These are phyloP conservation scores for Drosophila ogumai DNA, from an alignment of 1,140 invertebrate species.

Conservation along the genomic window DNA sequence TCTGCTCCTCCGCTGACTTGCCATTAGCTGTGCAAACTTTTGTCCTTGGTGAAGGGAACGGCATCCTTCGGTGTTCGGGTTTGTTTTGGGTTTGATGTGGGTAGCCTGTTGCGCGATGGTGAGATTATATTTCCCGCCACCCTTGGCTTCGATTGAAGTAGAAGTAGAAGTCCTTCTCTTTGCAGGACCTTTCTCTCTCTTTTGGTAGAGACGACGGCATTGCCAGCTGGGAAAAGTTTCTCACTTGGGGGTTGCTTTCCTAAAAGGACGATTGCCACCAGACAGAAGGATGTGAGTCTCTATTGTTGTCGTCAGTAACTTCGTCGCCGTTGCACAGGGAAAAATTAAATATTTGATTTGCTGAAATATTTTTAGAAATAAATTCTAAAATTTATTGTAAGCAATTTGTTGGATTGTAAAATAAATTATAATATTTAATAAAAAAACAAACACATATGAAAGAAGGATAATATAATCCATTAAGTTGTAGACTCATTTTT, in stretches of 20 bases:
- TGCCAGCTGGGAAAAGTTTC: conserved; percentile 58
- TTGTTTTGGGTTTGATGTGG: conserved; percentile 74
- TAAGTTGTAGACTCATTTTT: too few relatives aligned
- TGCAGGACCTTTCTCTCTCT: conserved; percentile 1
- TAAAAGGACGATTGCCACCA: conserved; percentile 23
- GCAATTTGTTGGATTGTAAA: not conserved
- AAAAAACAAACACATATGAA: too few relatives aligned
- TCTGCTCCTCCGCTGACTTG: conserved; percentile 4
- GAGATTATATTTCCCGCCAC: conserved; percentile 27
- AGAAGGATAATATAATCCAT: too few relatives aligned
- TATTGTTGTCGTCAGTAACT: conserved; percentile 55
- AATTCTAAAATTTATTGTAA: not conserved
- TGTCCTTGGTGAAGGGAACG: conserved; percentile 38
- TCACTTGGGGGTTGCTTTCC: conserved; percentile 45
- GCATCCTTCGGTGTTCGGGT: conserved; percentile 38
- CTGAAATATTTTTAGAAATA: not conserved
- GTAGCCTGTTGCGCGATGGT: conserved; percentile 53
- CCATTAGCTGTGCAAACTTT: conserved; percentile 52
- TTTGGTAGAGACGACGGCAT: conserved; percentile 27
- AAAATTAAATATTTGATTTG: not conserved
- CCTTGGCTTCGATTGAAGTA: not conserved
- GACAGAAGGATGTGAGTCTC: conserved; percentile 62
- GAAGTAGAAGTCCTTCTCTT: conserved; percentile 1
- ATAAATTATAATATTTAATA: not conserved
- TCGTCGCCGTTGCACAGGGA: conserved; percentile 6